Percentiles rank a stretch among this genome's conserved stretches.
phyloP scores from a whole-genome alignment of 2,797 vertebrate genomes.

The Phaenicophaeus curvirostris region DNA sequence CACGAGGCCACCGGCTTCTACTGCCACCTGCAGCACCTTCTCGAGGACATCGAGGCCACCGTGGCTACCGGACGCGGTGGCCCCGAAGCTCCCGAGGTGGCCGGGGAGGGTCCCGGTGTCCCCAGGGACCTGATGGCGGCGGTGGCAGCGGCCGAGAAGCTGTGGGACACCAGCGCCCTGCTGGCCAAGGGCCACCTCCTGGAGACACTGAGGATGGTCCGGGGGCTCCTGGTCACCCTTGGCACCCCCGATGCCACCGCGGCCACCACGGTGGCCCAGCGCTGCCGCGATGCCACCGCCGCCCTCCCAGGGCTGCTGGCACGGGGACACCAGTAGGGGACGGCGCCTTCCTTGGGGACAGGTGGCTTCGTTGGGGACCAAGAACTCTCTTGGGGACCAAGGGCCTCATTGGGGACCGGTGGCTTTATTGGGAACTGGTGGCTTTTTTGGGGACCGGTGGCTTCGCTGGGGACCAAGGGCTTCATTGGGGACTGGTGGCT shows the following conservation, averaged over 20 bases:
- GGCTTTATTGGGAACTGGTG: too few species aligned
- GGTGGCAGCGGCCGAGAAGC: not conserved
- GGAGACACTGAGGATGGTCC: not conserved
- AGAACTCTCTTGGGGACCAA: too few species aligned
- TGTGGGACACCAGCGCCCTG: not conserved
- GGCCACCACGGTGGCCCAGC: not conserved
- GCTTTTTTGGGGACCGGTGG: too few species aligned
- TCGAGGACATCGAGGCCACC: not conserved
- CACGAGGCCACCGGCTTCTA: not conserved
- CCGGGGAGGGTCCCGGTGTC: not conserved
- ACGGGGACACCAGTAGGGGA: too few species aligned
- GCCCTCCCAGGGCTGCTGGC: not conserved
- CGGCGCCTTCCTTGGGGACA: too few species aligned
- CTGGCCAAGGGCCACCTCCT: not conserved
- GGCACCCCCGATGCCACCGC: accelerated
- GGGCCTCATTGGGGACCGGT: too few species aligned
- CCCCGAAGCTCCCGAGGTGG: not conserved
- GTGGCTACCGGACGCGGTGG: not conserved
- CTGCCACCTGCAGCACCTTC: not conserved
- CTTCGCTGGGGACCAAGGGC: too few species aligned
- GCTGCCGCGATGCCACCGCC: not conserved
- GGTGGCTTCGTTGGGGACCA: too few species aligned
- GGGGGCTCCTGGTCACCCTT: accelerated
- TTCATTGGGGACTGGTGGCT: too few species aligned
- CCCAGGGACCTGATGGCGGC: not conserved